Evolutionary conservation across 2,797 vertebrate genomes (phyloP).

Genomic region (Microctenopoma stevenorrisi): DNA sequence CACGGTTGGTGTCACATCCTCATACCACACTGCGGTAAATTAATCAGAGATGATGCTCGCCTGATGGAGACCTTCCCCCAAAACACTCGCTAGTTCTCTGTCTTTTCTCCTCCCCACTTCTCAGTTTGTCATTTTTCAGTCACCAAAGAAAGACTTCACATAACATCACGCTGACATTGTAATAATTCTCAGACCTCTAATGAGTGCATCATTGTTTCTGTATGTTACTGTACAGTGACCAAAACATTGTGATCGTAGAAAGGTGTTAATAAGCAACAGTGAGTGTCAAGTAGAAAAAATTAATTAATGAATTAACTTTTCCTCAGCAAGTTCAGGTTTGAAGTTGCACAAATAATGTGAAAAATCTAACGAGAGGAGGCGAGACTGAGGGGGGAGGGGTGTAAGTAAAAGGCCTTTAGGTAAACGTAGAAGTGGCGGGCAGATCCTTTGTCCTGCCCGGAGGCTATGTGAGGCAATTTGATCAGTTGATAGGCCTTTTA

Average conservation of each 20-base stretch:
- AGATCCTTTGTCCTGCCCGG: constrained; percentile 75
- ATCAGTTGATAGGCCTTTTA: constrained; percentile 72
- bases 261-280: not conserved
- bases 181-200: constrained; percentile 33
- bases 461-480: constrained; percentile 63
- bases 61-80: constrained; percentile 57
- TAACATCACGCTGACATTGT: constrained; percentile 40
- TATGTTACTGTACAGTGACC: too few relatives aligned
- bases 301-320: constrained; percentile 18
- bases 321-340: constrained; percentile 29
- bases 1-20: constrained; percentile 60
- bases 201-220: not conserved
- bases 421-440: constrained; percentile 69
- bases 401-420: constrained; percentile 62
- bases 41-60: constrained; percentile 68
- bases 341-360: constrained; percentile 33
- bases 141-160: constrained; percentile 15
- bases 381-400: constrained; percentile 21
- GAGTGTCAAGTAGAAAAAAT: not conserved
- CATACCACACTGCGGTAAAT: constrained; percentile 59
- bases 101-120: not conserved
- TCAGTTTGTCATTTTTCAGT: constrained; percentile 15
- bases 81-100: constrained; percentile 10
- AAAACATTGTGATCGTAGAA: not conserved
- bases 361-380: constrained; percentile 7